phyloP scores from a whole-genome alignment of 2,113 vertebrate genomes.

The Spilogale gracilis region DNA sequence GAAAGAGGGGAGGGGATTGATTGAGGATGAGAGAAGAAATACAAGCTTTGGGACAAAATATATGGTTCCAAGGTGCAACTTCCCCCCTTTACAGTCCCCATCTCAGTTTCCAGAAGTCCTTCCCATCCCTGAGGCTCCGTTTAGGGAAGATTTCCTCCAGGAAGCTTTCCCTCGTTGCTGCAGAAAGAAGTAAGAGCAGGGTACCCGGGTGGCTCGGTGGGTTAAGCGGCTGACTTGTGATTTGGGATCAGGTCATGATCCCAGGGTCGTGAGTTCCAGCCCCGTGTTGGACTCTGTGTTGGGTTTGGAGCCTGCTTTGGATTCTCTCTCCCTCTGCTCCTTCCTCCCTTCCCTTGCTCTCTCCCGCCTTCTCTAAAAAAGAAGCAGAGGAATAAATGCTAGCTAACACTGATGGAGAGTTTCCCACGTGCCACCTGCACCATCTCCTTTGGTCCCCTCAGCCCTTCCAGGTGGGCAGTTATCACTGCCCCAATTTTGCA shows the following conservation, averaged over 20 bases:
- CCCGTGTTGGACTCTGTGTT: background rate
- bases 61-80: background rate
- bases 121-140: background rate
- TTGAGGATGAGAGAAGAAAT: background rate
- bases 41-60: background rate
- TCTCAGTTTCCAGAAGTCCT: background rate
- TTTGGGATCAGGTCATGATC: background rate
- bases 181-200: background rate
- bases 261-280: background rate
- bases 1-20: background rate
- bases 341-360: background rate
- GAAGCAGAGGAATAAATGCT: background rate
- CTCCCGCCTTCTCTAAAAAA: background rate
- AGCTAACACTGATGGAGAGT: background rate
- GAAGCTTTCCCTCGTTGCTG: background rate
- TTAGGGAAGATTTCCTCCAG: background rate
- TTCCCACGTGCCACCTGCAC: rapidly evolving
- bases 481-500: background rate
- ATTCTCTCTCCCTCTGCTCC: background rate
- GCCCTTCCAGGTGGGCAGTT: background rate
- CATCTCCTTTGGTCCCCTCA: background rate
- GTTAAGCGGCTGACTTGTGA: background rate
- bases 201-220: background rate
- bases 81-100: no score
- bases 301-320: no score